These are phyloP conservation scores for Hafferia zeledoni DNA, from an alignment of 2,797 vertebrate species.

Conservation along the genomic window DNA sequence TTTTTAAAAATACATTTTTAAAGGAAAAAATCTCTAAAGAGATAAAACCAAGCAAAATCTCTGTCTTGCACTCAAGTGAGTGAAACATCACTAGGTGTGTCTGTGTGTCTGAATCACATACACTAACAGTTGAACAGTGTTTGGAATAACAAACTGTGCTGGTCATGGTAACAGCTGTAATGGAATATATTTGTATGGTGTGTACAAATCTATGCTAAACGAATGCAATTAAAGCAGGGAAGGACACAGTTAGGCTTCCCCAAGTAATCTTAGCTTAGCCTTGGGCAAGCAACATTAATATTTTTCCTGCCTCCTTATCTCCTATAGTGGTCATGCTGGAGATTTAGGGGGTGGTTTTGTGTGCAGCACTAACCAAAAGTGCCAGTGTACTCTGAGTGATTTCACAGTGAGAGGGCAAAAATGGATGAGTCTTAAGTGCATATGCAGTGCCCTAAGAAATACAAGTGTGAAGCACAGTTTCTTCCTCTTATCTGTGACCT, in stretches of 20 bases:
- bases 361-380: neutral
- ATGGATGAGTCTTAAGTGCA: neutral
- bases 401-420: neutral
- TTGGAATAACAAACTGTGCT: slow-evolving; percentile 15
- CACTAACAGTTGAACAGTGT: neutral
- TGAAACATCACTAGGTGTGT: neutral
- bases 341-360: neutral
- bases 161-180: neutral
- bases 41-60: neutral
- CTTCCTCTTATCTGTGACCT: neutral
- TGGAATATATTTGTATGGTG: neutral
- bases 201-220: neutral
- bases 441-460: neutral
- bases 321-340: neutral
- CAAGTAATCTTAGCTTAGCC: neutral
- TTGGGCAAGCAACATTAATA: neutral
- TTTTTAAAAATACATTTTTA: neutral
- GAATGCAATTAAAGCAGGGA: neutral
- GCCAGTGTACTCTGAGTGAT: neutral
- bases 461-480: neutral
- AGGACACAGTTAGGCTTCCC: neutral
- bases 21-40: neutral
- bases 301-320: neutral
- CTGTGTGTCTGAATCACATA: neutral
- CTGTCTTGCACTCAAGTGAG: neutral